Conservation (phyloP, 2,888 invertebrate species). For the Amphimallon solstitiale region DNA sequence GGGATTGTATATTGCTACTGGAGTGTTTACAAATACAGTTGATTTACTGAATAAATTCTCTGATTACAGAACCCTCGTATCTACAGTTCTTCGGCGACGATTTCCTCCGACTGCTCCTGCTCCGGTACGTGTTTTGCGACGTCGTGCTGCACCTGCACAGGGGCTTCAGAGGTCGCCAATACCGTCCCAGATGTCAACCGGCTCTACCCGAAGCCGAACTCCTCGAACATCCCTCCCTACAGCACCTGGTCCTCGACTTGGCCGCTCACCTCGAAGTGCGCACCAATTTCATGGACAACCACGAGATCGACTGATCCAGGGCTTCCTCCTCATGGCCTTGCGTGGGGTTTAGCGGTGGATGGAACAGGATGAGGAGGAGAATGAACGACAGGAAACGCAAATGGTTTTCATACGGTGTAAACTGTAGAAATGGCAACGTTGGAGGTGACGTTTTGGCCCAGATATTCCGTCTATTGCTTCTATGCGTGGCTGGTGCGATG, state of each 20-base stretch:
- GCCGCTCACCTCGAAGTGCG: slow-evolving; percentile 86
- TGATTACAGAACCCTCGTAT: slow-evolving; percentile 70
- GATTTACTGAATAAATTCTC: not conserved
- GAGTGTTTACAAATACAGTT: not conserved
- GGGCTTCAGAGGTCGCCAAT: slow-evolving; percentile 84
- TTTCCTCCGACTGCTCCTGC: slow-evolving; percentile 86
- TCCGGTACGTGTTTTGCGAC: slow-evolving; percentile 94
- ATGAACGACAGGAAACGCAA: not conserved
- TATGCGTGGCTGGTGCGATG: slow-evolving; percentile 8
- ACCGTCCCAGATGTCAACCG: slow-evolving; percentile 87
- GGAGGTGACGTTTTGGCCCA: not conserved
- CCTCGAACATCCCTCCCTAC: slow-evolving; percentile 83
- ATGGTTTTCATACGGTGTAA: not conserved
- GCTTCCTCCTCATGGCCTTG: slow-evolving; percentile 65
- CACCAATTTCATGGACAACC: slow-evolving; percentile 65
- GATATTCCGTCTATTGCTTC: not conserved
- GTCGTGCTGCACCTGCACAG: slow-evolving; percentile 89
- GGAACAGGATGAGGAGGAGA: slow-evolving; percentile 14
- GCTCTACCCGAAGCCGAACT: slow-evolving; percentile 87
- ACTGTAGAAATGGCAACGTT: not conserved
- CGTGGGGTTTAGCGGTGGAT: slow-evolving; percentile 56
- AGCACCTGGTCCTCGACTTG: slow-evolving; percentile 83
- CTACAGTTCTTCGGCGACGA: slow-evolving; percentile 95
- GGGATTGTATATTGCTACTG: too few species aligned
- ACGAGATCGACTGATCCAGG: slow-evolving; percentile 72